phyloP scores from a whole-genome alignment of 2,113 vertebrate genomes.

The Lasiurus borealis region DNA sequence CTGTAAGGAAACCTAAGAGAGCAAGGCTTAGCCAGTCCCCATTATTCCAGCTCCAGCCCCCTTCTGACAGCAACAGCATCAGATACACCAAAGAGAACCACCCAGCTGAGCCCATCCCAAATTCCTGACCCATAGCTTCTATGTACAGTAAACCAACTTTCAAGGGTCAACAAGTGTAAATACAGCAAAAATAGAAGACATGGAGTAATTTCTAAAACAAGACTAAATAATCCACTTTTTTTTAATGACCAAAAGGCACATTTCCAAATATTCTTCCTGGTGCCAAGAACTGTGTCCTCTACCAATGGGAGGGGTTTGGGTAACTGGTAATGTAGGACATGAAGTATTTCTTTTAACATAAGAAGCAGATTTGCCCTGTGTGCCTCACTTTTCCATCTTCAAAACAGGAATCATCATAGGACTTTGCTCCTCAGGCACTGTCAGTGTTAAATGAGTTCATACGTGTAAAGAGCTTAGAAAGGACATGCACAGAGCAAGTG shows the following conservation, averaged over 20 bases:
- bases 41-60: background rate
- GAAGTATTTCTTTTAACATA: background rate
- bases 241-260: conserved; percentile 55
- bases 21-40: background rate
- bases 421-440: background rate
- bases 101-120: background rate
- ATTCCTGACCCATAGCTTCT: conserved; percentile 31
- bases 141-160: conserved; percentile 45
- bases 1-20: background rate
- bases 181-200: conserved; percentile 52
- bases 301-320: background rate
- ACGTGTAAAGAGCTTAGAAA: background rate
- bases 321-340: background rate
- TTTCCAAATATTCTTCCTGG: background rate
- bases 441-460: background rate
- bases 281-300: background rate
- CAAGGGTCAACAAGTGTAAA: conserved; percentile 56
- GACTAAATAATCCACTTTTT: conserved; percentile 18
- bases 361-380: background rate
- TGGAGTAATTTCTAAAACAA: conserved; percentile 36
- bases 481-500: background rate
- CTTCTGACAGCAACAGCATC: background rate
- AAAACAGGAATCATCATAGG: background rate
- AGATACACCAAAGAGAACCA: background rate
- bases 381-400: conserved; percentile 3